Conservation (phyloP, 2,797 vertebrate genomes). For the Pangasius mekongensis region DNA sequence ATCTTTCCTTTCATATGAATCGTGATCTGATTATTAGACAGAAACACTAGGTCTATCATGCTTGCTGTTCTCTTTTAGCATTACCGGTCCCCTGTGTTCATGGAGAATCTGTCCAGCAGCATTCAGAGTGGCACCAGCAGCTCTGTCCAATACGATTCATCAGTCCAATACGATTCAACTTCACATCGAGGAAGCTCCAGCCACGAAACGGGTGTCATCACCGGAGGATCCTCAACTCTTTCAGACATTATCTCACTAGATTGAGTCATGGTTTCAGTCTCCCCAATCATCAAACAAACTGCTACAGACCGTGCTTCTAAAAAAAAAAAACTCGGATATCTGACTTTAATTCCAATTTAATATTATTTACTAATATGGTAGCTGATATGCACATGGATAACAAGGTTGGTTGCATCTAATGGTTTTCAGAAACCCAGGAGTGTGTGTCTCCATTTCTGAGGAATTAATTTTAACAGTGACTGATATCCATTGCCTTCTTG, state of each 20-base stretch:
- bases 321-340: neutral
- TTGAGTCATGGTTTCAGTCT: constrained; percentile 67
- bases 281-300: constrained; percentile 43
- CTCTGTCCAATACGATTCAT: constrained; percentile 84
- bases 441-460: neutral
- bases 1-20: neutral
- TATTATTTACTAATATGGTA: constrained; percentile 31
- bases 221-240: constrained; percentile 73
- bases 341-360: constrained; percentile 16
- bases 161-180: constrained; percentile 83
- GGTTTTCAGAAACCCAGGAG: constrained; percentile 30
- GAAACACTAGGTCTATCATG: neutral
- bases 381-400: constrained; percentile 24
- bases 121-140: constrained; percentile 83
- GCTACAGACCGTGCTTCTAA: constrained; percentile 20
- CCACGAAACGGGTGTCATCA: constrained; percentile 83
- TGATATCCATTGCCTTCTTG: constrained; percentile 45
- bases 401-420: constrained; percentile 11
- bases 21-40: neutral
- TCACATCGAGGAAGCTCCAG: constrained; percentile 74
- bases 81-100: constrained; percentile 94
- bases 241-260: constrained; percentile 93
- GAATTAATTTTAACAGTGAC: constrained; percentile 29
- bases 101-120: constrained; percentile 90
- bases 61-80: constrained; percentile 79